phyloP scores from a whole-genome alignment of 1,140 invertebrate species.

The Brachionus rubens region DNA sequence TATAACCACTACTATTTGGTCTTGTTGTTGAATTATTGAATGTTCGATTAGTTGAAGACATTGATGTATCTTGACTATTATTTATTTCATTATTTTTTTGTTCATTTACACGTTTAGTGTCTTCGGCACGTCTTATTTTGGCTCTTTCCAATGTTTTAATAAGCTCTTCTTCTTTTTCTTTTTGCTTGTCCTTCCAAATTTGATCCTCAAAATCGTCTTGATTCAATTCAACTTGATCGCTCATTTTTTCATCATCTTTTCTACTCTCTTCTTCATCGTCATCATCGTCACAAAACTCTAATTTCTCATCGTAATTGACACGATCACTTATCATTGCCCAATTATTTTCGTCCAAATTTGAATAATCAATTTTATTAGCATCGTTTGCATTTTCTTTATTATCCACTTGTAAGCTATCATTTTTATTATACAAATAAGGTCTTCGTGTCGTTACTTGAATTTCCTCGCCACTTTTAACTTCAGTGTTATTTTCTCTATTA shows the following conservation, averaged over 20 bases:
- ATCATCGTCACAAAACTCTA: neutral
- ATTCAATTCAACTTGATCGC: neutral
- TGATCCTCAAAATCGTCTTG: slow-evolving; percentile 13
- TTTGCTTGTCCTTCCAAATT: neutral
- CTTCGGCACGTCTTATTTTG: neutral
- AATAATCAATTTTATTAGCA: neutral
- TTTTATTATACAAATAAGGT: slow-evolving; percentile 25
- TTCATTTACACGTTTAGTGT: neutral
- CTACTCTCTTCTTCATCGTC: neutral
- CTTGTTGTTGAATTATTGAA: neutral
- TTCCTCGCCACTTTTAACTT: neutral
- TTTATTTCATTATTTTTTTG: neutral
- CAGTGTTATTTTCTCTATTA: neutral
- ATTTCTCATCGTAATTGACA: slow-evolving; percentile 20
- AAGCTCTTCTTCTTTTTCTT: slow-evolving; percentile 1
- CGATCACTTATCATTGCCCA: slow-evolving; percentile 11
- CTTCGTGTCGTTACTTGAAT: neutral
- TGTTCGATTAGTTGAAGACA: too few relatives aligned
- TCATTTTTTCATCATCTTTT: neutral
- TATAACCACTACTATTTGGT: neutral
- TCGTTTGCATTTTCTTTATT: slow-evolving; percentile 18
- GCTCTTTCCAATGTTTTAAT: slow-evolving; percentile 13
- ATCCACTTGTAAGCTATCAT: neutral
- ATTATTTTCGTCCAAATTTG: slow-evolving; percentile 13
- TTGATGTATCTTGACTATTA: neutral